Evolutionary conservation across 2,888 invertebrate genomes (phyloP).

Genomic region (Alloscopus bannaensis): DNA sequence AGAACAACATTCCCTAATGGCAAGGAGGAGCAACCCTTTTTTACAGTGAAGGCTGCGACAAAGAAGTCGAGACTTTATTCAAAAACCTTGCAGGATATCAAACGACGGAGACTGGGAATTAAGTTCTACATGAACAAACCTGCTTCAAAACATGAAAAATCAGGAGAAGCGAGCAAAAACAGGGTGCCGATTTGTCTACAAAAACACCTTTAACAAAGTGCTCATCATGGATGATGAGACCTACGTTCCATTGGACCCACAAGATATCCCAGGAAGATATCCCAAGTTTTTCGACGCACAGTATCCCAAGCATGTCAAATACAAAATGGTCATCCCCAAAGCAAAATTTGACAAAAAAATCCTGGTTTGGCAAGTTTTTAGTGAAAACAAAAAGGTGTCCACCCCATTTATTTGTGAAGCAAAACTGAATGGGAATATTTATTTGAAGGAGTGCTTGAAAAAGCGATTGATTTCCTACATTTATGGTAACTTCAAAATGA

Average conservation of each 20-base stretch:
- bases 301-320: not conserved
- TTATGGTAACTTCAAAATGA: too few relatives aligned
- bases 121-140: too few relatives aligned
- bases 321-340: not conserved
- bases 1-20: too few relatives aligned
- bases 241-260: not conserved
- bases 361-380: slow-evolving; percentile 18
- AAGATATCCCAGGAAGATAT: not conserved
- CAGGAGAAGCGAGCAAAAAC: not conserved
- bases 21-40: too few relatives aligned
- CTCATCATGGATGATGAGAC: not conserved
- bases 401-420: slow-evolving; percentile 31
- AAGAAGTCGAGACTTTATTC: too few relatives aligned
- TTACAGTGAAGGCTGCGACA: too few relatives aligned
- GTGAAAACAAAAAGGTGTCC: slow-evolving; percentile 47
- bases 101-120: too few relatives aligned
- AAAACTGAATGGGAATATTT: slow-evolving; percentile 31
- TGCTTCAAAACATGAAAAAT: too few relatives aligned
- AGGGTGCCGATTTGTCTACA: not conserved
- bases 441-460: slow-evolving; percentile 48
- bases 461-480: slow-evolving; percentile 47
- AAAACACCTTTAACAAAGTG: not conserved
- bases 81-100: too few relatives aligned
- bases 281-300: not conserved
- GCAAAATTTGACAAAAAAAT: not conserved